Evolutionary conservation across 2,888 invertebrate species (phyloP), one percentile per base, ranked within the genome.

Genomic region (Macrostomum cliftonense): DNA sequence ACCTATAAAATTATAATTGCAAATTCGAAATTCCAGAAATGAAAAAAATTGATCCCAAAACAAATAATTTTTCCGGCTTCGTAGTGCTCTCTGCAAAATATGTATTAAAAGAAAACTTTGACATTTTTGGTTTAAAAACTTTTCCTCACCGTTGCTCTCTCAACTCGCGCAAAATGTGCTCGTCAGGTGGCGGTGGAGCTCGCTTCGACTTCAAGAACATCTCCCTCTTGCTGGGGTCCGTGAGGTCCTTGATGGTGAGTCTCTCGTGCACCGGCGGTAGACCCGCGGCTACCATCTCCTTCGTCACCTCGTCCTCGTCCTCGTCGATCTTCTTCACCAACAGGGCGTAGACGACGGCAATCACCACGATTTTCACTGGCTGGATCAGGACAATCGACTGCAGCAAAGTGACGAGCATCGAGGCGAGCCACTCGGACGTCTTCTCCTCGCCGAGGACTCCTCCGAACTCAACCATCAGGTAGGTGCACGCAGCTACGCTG

Each of bases 311-410:
- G 11, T 57, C 59, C 20, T 53, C 56, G 12, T 55, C 55, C 4
- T 47, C 50, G 7, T 57, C 59, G 1, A 58, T 58, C 28, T 57
- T 56, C 52, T 57, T 57, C 19, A 59, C 57, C 9, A 60, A 50
- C 38, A 59, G 42, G 1, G 59, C 58, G 44, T 56, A 59, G 43
- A 58, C 54, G n/a, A 56, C 39, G 36, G 59, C 58, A 20, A 60
- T 20, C 1, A 52, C 39, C 7, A 60, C 28, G 4, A 60, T 56
- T 9, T 28, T 55, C 13, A 55, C 28, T 39, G 55, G 55, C 44
- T 55, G 55, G 37, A 52, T 53, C 13, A 55, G 42, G 12, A 55
- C 36, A 13, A 55, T 42, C 12, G 54, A 55, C 43, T 55, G 54
- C 38, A 55, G 42, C 40, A 55, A 55, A 19, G 54, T 53, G 37